Conservation (phyloP, 2,888 invertebrate species). For the Lycaena phlaeas region DNA sequence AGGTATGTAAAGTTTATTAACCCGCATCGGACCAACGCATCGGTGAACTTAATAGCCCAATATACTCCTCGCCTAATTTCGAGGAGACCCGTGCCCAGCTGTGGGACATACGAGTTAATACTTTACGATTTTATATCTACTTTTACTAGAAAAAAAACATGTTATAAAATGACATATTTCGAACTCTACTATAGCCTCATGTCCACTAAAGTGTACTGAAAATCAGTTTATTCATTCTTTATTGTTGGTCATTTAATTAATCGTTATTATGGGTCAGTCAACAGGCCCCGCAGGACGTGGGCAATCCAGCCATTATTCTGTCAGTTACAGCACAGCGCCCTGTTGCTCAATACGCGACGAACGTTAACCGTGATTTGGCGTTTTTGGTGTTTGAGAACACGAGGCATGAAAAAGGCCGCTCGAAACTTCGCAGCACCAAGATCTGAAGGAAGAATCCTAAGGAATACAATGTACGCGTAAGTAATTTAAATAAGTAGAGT, state of each 20-base stretch:
- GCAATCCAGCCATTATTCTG: slow-evolving; percentile 48
- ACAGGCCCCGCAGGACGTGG: slow-evolving; percentile 40
- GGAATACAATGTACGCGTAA: slow-evolving; percentile 4
- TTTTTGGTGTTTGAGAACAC: background rate
- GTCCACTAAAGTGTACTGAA: no score
- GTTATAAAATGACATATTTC: no score
- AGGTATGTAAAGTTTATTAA: no score
- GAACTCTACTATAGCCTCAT: no score
- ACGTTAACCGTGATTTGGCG: slow-evolving; percentile 16
- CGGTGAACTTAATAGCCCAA: no score
- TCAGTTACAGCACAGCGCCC: slow-evolving; percentile 36
- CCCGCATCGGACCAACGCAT: no score
- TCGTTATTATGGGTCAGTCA: slow-evolving; percentile 23
- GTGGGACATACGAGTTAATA: no score
- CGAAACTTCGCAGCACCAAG: background rate
- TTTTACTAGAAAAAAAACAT: no score
- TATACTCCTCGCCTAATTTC: no score
- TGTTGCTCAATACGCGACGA: slow-evolving; percentile 28
- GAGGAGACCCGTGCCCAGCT: no score
- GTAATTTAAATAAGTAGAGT: background rate
- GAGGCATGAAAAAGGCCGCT: background rate
- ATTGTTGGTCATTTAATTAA: slow-evolving; percentile 17
- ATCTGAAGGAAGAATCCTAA: background rate
- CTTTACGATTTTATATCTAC: no score
- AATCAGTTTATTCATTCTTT: no score